Base-by-base conservation (phyloP, 2,888 invertebrate species). In the Acronicta leporina region DNA sequence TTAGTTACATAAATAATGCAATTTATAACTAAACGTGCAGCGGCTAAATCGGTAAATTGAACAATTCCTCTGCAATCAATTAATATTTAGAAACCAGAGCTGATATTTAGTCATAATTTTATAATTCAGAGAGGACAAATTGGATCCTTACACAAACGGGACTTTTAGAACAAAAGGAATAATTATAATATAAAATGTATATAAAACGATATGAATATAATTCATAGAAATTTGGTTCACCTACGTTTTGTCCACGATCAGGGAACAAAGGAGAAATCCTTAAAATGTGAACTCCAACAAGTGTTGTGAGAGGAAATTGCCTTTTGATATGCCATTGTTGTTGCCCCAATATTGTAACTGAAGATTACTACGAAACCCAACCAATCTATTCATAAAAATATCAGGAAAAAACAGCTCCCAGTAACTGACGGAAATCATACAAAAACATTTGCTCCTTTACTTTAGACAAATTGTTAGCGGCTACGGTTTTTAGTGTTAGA, bases 251-350 rank as follows among this genome's bases (percentile, higher is more conserved):
- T 54, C 33, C 14, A 50, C 15, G 40, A 25, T 40, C 47, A 20
- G 7, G 45, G 50, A 55, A 67, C 59, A 70, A 64, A 58, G 46
- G 30, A 59, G 63, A 72, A 68, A 72, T 67, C 60, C 58, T 72
- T 77, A 71, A 65, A 77, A 75, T 60, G 73, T 66, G 63, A 77
- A 70, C 62, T 61, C 68, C 20, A 64, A 68, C 65, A 77, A 78
- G 70, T 77, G 72, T 71, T 77, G 71, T 71, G 65, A 56, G 54
- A 63, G 77, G 73, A 75, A 81, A 81, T 80, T 80, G 80, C 68
- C 70, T 79, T 80, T 81, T 73, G 67, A 73, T 79, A 68, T 63
- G 58, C 63, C 63, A 73, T 78, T 80, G 69, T 75, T 77, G 77
- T 77, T 65, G 47, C 15, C 9, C 14, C 48, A 20, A 67, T 65